phyloP scores from a whole-genome alignment of 1,140 invertebrate genomes.

The Yoshiicerus persimilis region DNA sequence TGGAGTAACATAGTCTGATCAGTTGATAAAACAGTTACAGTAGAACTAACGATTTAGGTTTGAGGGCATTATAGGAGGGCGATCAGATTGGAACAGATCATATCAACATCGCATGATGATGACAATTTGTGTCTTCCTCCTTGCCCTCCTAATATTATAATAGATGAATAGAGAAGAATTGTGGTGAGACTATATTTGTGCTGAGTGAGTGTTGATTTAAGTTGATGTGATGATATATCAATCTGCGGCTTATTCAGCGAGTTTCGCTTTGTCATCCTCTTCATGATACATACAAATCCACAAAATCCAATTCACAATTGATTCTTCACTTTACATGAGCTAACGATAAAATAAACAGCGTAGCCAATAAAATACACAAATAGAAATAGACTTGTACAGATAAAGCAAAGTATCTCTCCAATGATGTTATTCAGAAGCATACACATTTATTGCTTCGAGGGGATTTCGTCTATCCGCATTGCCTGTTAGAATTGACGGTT shows the following conservation, averaged over 20 bases:
- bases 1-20: too few species aligned
- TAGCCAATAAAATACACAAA: background rate
- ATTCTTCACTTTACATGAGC: background rate
- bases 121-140: background rate
- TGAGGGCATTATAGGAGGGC: background rate
- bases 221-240: slow-evolving; percentile 10
- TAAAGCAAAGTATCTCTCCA: background rate
- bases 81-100: background rate
- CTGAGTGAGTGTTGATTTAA: background rate
- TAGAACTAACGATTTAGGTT: background rate
- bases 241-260: slow-evolving; percentile 9
- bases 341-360: background rate
- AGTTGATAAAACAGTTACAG: too few species aligned
- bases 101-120: background rate
- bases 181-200: background rate
- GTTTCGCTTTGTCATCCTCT: background rate
- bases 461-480: background rate
- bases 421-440: background rate
- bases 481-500: too few species aligned
- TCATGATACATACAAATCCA: background rate
- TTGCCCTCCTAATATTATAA: background rate
- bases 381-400: background rate
- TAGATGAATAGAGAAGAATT: background rate
- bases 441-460: background rate
- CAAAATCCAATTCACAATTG: slow-evolving; percentile 13